Percentiles rank a stretch among this genome's conserved stretches.
These are phyloP conservation scores for Gallinago undulata DNA, from an alignment of 2,113 vertebrate genomes.

Conservation along the genomic window DNA sequence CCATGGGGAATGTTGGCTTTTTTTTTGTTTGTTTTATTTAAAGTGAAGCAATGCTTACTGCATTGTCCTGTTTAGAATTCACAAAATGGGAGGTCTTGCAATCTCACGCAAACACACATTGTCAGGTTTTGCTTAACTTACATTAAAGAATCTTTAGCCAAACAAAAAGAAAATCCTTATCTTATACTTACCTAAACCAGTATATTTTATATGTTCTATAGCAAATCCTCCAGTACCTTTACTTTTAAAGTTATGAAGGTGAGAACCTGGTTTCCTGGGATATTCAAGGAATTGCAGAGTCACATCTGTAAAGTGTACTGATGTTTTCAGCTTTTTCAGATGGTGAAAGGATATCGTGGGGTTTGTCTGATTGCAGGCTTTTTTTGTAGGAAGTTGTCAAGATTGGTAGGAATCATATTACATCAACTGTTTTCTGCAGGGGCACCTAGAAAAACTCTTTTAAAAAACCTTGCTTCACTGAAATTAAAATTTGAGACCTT, in stretches of 20 bases:
- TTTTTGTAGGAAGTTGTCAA: background rate
- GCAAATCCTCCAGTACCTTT: background rate
- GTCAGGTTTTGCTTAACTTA: background rate
- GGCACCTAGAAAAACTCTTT: background rate
- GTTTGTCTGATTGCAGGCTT: background rate
- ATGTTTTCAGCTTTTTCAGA: background rate
- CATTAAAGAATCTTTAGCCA: background rate
- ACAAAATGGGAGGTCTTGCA: background rate
- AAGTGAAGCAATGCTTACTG: background rate
- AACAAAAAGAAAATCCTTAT: background rate
- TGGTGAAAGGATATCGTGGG: background rate
- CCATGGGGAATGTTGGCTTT: background rate
- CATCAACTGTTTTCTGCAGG: slow-evolving; percentile 3
- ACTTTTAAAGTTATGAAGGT: background rate
- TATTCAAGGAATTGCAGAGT: background rate
- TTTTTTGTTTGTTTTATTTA: background rate
- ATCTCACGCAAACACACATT: background rate
- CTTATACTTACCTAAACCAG: background rate
- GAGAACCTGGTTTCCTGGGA: background rate
- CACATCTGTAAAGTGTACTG: background rate
- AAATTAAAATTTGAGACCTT: slow-evolving; percentile 32
- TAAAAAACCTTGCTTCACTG: background rate
- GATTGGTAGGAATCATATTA: background rate
- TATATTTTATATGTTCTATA: background rate
- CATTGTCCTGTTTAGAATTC: background rate